A percentile compares a stretch with the other conserved stretches of the same genome.
Evolutionary conservation across 2,797 vertebrate species (phyloP).

Genomic region (Mionectes olivaceus): DNA sequence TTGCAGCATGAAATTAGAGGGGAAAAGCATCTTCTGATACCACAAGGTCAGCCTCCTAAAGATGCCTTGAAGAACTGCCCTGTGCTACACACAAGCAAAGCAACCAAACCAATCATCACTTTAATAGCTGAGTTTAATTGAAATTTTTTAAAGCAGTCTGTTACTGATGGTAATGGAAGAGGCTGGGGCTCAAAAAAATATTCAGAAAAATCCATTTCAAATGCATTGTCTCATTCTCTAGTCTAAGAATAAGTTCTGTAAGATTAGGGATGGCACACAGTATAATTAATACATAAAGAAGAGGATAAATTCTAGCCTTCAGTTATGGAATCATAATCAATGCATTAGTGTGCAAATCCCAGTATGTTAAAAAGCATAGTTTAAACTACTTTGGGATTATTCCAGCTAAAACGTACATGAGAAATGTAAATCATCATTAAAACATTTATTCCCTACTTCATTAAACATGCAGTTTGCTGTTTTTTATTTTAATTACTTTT

Average conservation of each 20-base stretch:
- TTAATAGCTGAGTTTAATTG: neutral
- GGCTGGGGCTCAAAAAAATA: neutral
- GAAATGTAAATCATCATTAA: conserved; percentile 31
- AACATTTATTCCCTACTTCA: conserved; percentile 21
- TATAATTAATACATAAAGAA: conserved; percentile 45
- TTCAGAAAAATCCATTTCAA: conserved; percentile 10
- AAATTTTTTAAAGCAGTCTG: neutral
- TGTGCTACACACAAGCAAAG: neutral
- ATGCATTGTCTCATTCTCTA: neutral
- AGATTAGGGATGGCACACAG: neutral
- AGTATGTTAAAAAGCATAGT: conserved; percentile 10
- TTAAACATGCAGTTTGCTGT: neutral
- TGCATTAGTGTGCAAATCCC: conserved; percentile 48
- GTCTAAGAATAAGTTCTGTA: conserved; percentile 27
- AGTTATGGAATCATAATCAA: conserved; percentile 49
- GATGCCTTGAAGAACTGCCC: neutral
- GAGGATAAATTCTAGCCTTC: conserved; percentile 31
- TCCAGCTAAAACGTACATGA: conserved; percentile 27
- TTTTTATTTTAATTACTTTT: neutral
- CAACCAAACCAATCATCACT: neutral
- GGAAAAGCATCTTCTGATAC: neutral
- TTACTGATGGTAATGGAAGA: neutral
- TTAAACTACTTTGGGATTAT: conserved; percentile 43
- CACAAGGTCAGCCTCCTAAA: neutral
- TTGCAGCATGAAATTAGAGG: neutral